Conservation (phyloP, 2,113 vertebrate species). For the Desmodus rotundus region DNA sequence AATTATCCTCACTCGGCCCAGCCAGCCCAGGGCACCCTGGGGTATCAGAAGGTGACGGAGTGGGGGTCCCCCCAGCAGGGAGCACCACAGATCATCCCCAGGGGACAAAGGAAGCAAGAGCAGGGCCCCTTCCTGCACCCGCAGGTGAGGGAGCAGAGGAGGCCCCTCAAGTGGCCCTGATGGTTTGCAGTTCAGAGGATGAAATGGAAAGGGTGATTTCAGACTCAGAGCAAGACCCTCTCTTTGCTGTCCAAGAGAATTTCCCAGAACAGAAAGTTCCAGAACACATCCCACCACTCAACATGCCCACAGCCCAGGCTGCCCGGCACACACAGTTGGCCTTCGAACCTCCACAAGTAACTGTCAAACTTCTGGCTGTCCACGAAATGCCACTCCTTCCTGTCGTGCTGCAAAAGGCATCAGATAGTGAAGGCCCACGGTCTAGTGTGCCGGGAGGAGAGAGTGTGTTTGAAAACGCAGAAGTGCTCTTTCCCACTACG, state of each 20-base stretch:
- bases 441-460: background rate
- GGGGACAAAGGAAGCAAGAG: background rate
- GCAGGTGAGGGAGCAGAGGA: background rate
- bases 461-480: background rate
- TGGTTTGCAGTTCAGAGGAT: constrained; percentile 61
- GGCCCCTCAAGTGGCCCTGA: constrained; percentile 66
- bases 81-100: background rate
- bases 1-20: background rate
- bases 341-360: background rate
- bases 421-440: background rate
- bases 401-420: background rate
- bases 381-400: constrained; percentile 11
- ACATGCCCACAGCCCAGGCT: background rate
- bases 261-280: constrained; percentile 50
- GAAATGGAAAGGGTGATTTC: constrained; percentile 50
- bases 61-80: fast-evolving
- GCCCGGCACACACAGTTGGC: constrained; percentile 16
- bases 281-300: constrained; percentile 6
- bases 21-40: background rate
- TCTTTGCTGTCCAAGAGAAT: constrained; percentile 56
- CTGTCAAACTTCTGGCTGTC: background rate
- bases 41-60: background rate
- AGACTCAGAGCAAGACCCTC: background rate
- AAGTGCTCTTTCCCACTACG: background rate
- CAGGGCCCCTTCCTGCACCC: background rate